Evolutionary conservation across 1,140 invertebrate species (phyloP).

Genomic region (Cyclina sinensis): DNA sequence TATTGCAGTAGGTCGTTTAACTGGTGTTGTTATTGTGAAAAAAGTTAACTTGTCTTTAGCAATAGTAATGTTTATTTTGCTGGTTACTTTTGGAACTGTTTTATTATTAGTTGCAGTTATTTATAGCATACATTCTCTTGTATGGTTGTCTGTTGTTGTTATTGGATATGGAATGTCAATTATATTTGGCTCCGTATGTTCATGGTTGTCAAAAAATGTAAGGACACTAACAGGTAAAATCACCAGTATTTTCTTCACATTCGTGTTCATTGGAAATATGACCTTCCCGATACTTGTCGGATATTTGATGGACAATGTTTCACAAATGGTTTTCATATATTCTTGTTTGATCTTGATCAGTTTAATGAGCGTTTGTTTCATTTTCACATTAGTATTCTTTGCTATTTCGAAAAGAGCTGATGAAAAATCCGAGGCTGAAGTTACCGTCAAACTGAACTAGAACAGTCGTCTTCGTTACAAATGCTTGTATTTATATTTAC

Average conservation of each 20-base stretch:
- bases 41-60: neutral
- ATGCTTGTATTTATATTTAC: too few species aligned
- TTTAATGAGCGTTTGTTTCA: conserved; percentile 10
- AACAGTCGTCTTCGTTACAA: too few species aligned
- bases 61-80: neutral
- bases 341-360: neutral
- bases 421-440: neutral
- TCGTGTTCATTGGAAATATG: conserved; percentile 6
- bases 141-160: conserved; percentile 15
- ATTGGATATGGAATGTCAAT: conserved; percentile 54
- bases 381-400: neutral
- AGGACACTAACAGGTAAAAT: conserved; percentile 51
- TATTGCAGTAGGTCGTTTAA: conserved; percentile 39
- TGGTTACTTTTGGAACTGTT: neutral
- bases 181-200: conserved; percentile 50
- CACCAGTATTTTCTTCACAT: conserved; percentile 54
- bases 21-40: conserved; percentile 33
- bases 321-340: conserved; percentile 51
- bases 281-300: conserved; percentile 34
- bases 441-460: too few species aligned
- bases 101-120: conserved; percentile 34
- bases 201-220: conserved; percentile 54
- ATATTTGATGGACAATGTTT: conserved; percentile 47
- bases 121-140: neutral
- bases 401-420: neutral